Base-by-base conservation (phyloP, 2,113 vertebrate genomes). In the Podarcis raffonei region DNA sequence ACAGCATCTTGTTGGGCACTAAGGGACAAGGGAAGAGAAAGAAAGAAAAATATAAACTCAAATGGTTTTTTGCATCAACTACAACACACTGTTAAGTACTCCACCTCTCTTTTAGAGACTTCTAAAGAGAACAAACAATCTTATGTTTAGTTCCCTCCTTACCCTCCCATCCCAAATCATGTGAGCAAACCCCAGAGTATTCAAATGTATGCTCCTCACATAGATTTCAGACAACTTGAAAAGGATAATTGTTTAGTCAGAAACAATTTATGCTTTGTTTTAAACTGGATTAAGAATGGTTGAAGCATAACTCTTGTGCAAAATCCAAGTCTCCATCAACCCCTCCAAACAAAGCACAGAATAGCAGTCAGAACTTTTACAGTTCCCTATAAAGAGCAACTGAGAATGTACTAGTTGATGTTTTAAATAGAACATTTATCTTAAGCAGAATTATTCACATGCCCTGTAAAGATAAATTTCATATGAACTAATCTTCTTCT, bases 1-100 rank as follows among this genome's bases (percentile, higher is more conserved):
- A 99, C 94, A 39, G 98, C 98, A 96, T 99, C 99, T 94, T 99
- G 99, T 91, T 99, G 99, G 88, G 98, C 96, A 96, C 99, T 99
- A 87, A 79, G 86, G 87, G 1, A 89, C 72, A 86, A 77, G 59
- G 91, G 75, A 35, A 74, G 35, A 35, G 72, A 90, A 5, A 93
- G 79, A 23, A 68, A 39, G 5, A 57, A 7, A 25, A 35, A 65
- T 12, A 23, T 13, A 15, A 13, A 68, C 0, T 25, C 20, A 53
- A 6, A 5, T 79, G 75, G 12, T 57, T 53, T 77, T 9, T 30
- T 81, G 48, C 16, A 62, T 83, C 22, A 68, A 83, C 6, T 66
- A 25, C 23, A 83, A 76, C 30, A 76, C 37, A 83, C 27, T 65
- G 39, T 32, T 22, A 87, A 62, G 2, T 30, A 53, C 15, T 87